Conservation (phyloP, 2,888 invertebrate species). For the Xestia c-nigrum region DNA sequence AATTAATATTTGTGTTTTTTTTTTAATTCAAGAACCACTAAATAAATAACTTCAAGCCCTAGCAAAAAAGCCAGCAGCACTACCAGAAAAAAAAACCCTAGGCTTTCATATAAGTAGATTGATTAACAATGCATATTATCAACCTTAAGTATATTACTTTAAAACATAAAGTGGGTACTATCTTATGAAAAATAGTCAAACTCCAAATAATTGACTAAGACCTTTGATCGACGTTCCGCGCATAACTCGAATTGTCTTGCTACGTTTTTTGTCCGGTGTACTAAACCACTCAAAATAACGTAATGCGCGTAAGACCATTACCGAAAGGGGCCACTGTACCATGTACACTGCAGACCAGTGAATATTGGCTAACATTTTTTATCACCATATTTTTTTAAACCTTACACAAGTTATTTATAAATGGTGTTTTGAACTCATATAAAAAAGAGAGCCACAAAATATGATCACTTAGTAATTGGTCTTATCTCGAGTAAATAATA, state of each 20-base stretch:
- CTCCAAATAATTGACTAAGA: conserved; percentile 55
- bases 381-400: not conserved
- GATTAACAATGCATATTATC: not conserved
- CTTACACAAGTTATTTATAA: not conserved
- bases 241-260: conserved; percentile 79
- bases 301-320: conserved; percentile 84
- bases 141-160: not conserved
- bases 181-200: conserved; percentile 52
- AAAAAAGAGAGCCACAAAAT: too few relatives aligned
- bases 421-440: not conserved
- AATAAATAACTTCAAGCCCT: too few relatives aligned
- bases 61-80: too few relatives aligned
- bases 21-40: too few relatives aligned
- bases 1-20: too few relatives aligned
- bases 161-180: conserved; percentile 8
- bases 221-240: conserved; percentile 67
- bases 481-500: not conserved
- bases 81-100: too few relatives aligned
- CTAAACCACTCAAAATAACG: conserved; percentile 83
- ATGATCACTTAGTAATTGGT: not conserved
- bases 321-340: conserved; percentile 67
- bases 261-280: conserved; percentile 76
- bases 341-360: conserved; percentile 64
- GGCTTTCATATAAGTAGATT: too few relatives aligned
- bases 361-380: conserved; percentile 11